Conservation (phyloP, 2,888 invertebrate species). For the Pemphredon lugubris region DNA sequence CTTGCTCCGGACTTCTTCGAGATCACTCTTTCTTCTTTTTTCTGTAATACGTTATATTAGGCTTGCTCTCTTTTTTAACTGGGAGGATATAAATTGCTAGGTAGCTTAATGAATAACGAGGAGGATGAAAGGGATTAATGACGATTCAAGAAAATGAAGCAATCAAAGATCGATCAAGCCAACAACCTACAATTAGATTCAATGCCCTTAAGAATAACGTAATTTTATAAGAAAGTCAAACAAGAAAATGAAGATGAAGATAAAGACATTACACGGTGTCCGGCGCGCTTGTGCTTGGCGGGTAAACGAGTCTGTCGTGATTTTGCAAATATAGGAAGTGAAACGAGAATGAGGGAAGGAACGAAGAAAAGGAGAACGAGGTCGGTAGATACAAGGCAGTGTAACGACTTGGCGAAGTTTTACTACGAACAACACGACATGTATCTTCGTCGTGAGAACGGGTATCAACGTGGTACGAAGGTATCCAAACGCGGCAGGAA, state of each 20-base stretch:
- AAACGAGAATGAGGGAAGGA: constrained; percentile 1
- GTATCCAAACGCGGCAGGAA: constrained; percentile 55
- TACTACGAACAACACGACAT: constrained; percentile 43
- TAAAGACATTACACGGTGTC: neutral
- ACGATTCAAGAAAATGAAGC: constrained; percentile 28
- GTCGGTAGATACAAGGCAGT: constrained; percentile 24
- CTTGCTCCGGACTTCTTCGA: too few species aligned
- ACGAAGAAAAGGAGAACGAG: constrained; percentile 32
- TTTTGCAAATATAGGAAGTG: constrained; percentile 18
- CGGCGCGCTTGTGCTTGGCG: constrained; percentile 16
- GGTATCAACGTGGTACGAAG: constrained; percentile 41
- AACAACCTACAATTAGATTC: constrained; percentile 20
- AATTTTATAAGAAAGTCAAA: constrained; percentile 15
- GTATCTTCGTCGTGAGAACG: constrained; percentile 49
- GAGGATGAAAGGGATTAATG: constrained; percentile 8
- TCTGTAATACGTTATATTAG: too few species aligned
- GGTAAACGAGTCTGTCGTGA: constrained; percentile 24
- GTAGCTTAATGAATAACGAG: constrained; percentile 11
- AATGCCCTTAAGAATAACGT: constrained; percentile 1
- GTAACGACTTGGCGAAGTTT: constrained; percentile 56
- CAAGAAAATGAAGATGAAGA: constrained; percentile 21
- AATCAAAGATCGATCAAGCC: constrained; percentile 13
- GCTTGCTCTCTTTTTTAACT: neutral
- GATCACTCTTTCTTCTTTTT: too few species aligned
- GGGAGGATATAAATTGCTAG: neutral